phyloP scores from a whole-genome alignment of 2,797 vertebrate genomes.

The Brachyrhaphis roseni region DNA sequence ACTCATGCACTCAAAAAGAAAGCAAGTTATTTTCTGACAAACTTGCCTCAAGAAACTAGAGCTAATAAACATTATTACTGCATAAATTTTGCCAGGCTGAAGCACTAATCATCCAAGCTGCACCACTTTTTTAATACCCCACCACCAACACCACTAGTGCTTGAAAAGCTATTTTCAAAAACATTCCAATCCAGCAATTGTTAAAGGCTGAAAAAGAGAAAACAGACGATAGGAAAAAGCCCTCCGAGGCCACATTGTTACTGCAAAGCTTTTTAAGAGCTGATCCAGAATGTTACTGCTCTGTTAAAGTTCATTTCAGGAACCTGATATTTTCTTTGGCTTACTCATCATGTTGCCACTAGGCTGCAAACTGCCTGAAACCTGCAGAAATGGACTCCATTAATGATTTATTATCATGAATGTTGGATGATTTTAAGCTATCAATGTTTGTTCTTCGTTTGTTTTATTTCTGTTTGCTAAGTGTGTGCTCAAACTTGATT shows the following conservation, averaged over 20 bases:
- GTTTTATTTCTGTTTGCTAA: conserved; percentile 18
- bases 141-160: conserved; percentile 41
- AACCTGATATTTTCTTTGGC: conserved; percentile 79
- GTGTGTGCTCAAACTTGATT: conserved; percentile 2
- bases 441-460: conserved; percentile 37
- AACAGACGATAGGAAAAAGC: conserved; percentile 56
- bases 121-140: conserved; percentile 44
- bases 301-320: conserved; percentile 77
- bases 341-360: conserved; percentile 52
- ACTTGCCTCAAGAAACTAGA: conserved; percentile 30
- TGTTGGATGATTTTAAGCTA: conserved; percentile 48
- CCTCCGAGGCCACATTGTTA: conserved; percentile 64
- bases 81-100: conserved; percentile 41
- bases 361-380: conserved; percentile 60
- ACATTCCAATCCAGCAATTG: conserved; percentile 64
- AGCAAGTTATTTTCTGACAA: conserved; percentile 21
- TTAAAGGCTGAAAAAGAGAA: conserved; percentile 56
- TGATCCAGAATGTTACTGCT: conserved; percentile 72
- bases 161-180: conserved; percentile 67
- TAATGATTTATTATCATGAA: conserved; percentile 58
- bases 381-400: conserved; percentile 56
- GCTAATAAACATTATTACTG: conserved; percentile 60
- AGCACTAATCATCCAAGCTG: conserved; percentile 51
- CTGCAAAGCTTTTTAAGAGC: conserved; percentile 61
- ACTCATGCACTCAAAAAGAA: conserved; percentile 2